phyloP scores from a whole-genome alignment of 1,140 invertebrate genomes.

The Drosophila tropicalis region DNA sequence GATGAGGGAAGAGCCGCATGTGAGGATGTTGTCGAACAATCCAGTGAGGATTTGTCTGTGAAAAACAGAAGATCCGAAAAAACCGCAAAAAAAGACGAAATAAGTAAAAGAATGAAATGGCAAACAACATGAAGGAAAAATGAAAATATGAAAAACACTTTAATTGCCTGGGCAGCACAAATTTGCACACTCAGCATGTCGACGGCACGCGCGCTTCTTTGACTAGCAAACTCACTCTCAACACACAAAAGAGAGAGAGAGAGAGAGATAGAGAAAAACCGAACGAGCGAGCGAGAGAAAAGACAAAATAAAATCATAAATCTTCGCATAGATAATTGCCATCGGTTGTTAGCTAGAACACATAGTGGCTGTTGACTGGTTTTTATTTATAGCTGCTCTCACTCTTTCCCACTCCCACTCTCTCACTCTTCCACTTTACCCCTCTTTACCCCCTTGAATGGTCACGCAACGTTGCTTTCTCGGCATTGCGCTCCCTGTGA shows the following conservation, averaged over 20 bases:
- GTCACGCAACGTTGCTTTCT: conserved; percentile 70
- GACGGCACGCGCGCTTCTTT: conserved; percentile 46
- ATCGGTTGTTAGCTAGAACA: conserved; percentile 40
- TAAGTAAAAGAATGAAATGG: conserved; percentile 36
- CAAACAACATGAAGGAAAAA: conserved; percentile 16
- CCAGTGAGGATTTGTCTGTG: conserved; percentile 78
- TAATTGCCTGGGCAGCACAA: conserved; percentile 71
- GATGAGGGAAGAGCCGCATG: conserved; percentile 55
- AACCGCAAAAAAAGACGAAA: conserved; percentile 32
- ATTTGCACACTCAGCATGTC: conserved; percentile 71
- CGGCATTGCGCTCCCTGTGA: conserved; percentile 1
- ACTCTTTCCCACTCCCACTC: conserved; percentile 21
- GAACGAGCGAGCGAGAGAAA: conserved; percentile 8
- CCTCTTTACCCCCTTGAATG: conserved; percentile 22
- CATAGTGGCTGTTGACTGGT: conserved; percentile 47
- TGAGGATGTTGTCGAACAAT: conserved; percentile 72
- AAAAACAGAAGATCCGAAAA: conserved; percentile 34
- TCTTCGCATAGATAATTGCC: conserved; percentile 78
- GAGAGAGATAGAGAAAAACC: too few relatives aligned
- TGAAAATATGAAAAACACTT: conserved; percentile 45
- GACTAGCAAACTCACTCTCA: conserved; percentile 38
- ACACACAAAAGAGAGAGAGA: too few relatives aligned
- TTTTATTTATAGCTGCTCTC: conserved; percentile 73
- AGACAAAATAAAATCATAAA: conserved; percentile 57
- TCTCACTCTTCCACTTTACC: conserved; percentile 27